Conservation (phyloP, 1,140 invertebrate genomes). For the Amyelois transitella region DNA sequence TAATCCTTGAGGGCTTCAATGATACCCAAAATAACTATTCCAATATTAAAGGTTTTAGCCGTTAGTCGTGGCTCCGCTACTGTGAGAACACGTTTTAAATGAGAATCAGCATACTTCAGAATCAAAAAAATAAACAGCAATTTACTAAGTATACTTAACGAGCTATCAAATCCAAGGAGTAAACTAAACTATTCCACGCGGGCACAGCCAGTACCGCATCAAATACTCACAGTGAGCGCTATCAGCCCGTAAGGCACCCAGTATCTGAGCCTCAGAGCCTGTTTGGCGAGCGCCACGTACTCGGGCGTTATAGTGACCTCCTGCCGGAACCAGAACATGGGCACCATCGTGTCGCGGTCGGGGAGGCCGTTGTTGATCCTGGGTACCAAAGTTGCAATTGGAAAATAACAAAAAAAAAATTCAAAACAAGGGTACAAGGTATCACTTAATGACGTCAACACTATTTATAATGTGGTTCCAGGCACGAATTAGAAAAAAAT, state of each 20-base stretch:
- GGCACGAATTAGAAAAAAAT: too few species aligned
- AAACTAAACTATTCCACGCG: not conserved
- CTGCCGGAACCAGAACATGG: constrained; percentile 86
- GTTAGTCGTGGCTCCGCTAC: too few species aligned
- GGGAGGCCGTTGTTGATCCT: constrained; percentile 60
- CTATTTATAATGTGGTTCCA: not conserved
- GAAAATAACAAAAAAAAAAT: too few species aligned
- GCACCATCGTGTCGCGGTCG: constrained; percentile 69
- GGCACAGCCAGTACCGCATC: not conserved
- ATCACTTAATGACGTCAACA: not conserved
- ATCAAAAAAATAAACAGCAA: too few species aligned
- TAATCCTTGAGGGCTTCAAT: too few species aligned
- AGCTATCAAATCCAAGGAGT: not conserved
- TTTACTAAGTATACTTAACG: too few species aligned
- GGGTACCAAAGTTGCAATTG: not conserved
- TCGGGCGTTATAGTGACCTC: constrained; percentile 76
- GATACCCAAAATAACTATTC: too few species aligned
- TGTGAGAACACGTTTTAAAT: too few species aligned
- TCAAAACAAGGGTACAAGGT: not conserved
- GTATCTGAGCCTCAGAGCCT: constrained; percentile 50
- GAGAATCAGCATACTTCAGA: too few species aligned
- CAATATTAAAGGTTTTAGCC: too few species aligned
- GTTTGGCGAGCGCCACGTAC: constrained; percentile 75
- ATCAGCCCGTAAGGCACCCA: constrained; percentile 48
- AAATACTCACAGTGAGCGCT: constrained; percentile 42